Percentiles rank a stretch among this genome's conserved stretches.
These are phyloP conservation scores for Brachystomella parvula DNA, from an alignment of 1,140 invertebrate genomes.

Conservation along the genomic window DNA sequence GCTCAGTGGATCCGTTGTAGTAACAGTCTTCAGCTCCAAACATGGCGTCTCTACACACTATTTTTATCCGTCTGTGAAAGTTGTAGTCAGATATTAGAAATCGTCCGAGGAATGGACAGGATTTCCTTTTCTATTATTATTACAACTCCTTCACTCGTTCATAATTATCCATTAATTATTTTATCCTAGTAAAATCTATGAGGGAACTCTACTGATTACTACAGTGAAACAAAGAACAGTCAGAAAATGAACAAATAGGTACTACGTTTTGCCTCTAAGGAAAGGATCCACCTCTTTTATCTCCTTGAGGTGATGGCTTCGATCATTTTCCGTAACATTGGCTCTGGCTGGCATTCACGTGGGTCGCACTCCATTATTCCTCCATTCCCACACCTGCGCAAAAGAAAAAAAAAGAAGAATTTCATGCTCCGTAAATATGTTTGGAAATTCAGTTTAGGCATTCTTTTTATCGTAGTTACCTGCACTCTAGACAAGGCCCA, in stretches of 20 bases:
- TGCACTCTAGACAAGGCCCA: conserved; percentile 84
- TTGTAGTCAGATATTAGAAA: too few relatives aligned
- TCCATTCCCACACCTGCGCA: conserved; percentile 69
- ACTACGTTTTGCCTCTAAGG: neutral
- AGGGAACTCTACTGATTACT: neutral
- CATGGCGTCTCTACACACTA: too few relatives aligned
- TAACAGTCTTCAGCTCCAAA: too few relatives aligned
- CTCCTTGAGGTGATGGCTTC: conserved; percentile 47
- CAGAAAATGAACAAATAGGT: neutral
- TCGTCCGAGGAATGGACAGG: too few relatives aligned
- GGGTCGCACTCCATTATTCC: conserved; percentile 91
- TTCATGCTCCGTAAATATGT: conserved; percentile 20
- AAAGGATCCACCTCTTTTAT: conserved; percentile 15
- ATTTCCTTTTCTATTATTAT: too few relatives aligned
- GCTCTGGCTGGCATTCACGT: conserved; percentile 72
- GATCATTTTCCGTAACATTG: conserved; percentile 79
- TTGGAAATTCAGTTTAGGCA: conserved; percentile 10
- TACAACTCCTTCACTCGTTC: neutral
- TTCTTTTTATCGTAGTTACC: conserved; percentile 55
- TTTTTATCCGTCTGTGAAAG: too few relatives aligned
- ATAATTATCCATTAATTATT: neutral
- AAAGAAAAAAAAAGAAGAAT: conserved; percentile 40
- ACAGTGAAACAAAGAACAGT: neutral
- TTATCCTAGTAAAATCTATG: neutral
- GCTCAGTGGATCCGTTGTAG: too few relatives aligned